phyloP scores from a whole-genome alignment of 2,797 vertebrate species.

The Podarcis lilfordi region DNA sequence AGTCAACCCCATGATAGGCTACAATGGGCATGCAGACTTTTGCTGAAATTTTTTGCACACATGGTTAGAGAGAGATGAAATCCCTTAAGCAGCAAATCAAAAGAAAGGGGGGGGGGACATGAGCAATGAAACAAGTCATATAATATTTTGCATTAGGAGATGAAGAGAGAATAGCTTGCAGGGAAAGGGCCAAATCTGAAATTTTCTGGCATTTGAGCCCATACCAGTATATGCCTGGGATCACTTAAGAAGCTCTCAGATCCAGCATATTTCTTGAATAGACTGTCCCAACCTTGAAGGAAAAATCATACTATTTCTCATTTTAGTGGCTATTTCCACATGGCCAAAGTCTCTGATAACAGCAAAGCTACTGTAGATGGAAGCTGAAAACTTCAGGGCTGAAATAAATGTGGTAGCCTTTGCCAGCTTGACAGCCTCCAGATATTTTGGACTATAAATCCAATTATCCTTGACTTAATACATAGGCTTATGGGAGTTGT shows the following conservation, averaged over 20 bases:
- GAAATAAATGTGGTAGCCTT: too few species aligned
- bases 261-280: neutral
- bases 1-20: constrained; percentile 3
- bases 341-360: neutral
- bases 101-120: neutral
- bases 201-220: neutral
- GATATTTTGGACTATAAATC: too few species aligned
- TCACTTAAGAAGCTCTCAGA: neutral
- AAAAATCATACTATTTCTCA: neutral
- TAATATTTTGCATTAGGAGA: neutral
- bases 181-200: neutral
- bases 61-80: constrained; percentile 15
- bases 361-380: neutral
- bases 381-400: too few species aligned
- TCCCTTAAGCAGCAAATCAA: constrained; percentile 7
- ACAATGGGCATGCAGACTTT: neutral
- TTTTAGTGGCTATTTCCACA: neutral
- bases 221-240: neutral
- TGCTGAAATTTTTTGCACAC: neutral
- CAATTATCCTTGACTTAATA: too few species aligned
- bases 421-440: too few species aligned
- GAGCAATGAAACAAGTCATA: neutral
- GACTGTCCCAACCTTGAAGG: neutral
- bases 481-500: too few species aligned
- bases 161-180: neutral